phyloP scores from a whole-genome alignment of 2,888 invertebrate species.

The Merodon equestris region DNA sequence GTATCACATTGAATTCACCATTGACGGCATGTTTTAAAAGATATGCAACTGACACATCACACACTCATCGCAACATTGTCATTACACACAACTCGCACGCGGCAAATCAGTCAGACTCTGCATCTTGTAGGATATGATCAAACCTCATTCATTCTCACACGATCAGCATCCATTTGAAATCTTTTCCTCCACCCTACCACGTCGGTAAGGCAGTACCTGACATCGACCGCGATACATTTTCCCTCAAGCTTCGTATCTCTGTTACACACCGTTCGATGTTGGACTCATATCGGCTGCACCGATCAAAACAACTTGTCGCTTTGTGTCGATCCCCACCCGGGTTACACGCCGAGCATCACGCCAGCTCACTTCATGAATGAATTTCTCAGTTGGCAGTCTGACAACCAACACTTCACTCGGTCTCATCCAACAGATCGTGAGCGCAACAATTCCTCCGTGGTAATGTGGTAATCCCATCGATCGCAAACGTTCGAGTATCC shows the following conservation, averaged over 20 bases:
- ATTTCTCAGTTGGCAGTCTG: conserved; percentile 62
- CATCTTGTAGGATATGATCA: conserved; percentile 1
- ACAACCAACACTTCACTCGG: conserved; percentile 49
- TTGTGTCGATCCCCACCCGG: conserved; percentile 32
- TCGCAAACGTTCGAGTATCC: conserved; percentile 1
- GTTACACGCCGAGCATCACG: background rate
- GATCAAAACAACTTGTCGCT: background rate
- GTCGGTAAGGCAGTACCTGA: background rate
- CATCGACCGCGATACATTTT: background rate
- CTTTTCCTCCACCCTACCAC: background rate
- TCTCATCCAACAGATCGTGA: conserved; percentile 44
- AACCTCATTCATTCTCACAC: background rate
- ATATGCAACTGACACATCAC: background rate
- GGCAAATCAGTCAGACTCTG: background rate
- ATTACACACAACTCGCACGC: conserved; percentile 8
- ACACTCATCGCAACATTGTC: background rate
- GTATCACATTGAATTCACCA: too few species aligned
- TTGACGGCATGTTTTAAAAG: too few species aligned
- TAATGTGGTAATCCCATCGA: too few species aligned
- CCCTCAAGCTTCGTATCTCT: background rate
- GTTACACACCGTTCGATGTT: conserved; percentile 8
- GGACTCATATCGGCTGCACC: conserved; percentile 12
- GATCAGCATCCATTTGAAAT: background rate
- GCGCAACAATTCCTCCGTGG: conserved; percentile 33
- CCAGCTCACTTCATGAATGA: conserved; percentile 56